Base-by-base conservation (phyloP, 2,113 vertebrate genomes). In the Archilochus colubris region DNA sequence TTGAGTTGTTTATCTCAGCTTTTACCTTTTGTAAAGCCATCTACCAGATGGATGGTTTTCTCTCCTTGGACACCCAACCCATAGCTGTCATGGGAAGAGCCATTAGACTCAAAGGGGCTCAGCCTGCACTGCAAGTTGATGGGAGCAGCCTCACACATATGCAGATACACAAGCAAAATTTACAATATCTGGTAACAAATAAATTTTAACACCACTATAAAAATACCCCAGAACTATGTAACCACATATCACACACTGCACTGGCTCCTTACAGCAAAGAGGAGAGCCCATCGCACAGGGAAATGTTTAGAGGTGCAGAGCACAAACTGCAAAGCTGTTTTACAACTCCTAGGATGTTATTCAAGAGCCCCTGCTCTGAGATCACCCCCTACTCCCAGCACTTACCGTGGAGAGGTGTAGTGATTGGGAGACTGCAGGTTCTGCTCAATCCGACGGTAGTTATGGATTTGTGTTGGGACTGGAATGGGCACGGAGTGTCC, bases 381-480 rank as follows among this genome's bases (percentile, higher is more conserved):
- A 0, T 4, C 15, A 48, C 21, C 54, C 44, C 24, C 50, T 67
- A 11, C 36, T 57, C 43, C 68, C 78, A 66, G 85, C 30, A 93
- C 98, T 94, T 78, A 98, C 99, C 98, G 98, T 8, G 97, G 97
- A 7, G 96, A 96, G 86, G 97, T 73, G 66, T 95, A 97, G 4
- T 97, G 98, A 46, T 97, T 97, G 38, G 98, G 98, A 3, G 98
- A 98, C 86, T 99, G 98, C 50, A 99, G 97, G 89, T 99, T 99
- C 97, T 99, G 98, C 84, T 99, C 98, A 8, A 99, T 98, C 44
- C 99, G 98, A 50, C 98, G 98, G 97, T 99, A 99, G 97, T 99
- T 99, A 24, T 98, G 98, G 63, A 99, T 98, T 85, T 99, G 99
- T 0, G 99, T 99, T 12, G 99, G 99, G 33, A 99, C 99, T 0